Evolutionary conservation across 2,797 vertebrate species (phyloP), one percentile per base, ranked within the genome.

Genomic region (Danio aesculapii): DNA sequence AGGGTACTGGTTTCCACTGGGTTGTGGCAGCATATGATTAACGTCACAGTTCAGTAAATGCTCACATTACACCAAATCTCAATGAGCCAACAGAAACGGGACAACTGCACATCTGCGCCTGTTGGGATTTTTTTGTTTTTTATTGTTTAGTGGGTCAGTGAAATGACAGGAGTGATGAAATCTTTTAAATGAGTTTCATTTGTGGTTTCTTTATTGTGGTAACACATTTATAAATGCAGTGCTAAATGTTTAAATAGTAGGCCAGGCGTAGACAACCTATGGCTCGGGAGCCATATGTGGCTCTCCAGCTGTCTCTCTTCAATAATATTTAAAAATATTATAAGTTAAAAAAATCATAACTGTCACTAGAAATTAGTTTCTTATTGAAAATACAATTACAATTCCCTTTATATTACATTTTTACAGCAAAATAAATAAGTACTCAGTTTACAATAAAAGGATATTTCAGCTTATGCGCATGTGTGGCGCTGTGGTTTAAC

Each of bases 41-140:
- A 80, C 39, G 21, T 41, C 57, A 47, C 52, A 63, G 17, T 74
- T 83, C 61, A 69, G 2, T 46, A 44, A 62, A 52, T 0, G 4
- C 47, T 69, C 70, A 62, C 39, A 59, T 46, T 66, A 73, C 19
- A 30, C 9, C n/a, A 14, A 61, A 78, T 78, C 74, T 64, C 66
- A 76, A 30, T 14, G 13, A 55, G 52, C 21, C 73, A 68, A 47
- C 57, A 69, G 2, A n/a, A 44, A 17, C 63, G 9, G 14, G 52
- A 50, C 58, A 61, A 44, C 55, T 68, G 39, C 19, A 81, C 44
- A 66, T 46, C 62, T 77, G 62, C 3, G 4, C 12, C 13, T 44
- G 57, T 19, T 47, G 46, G 19, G n/a, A 17, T 17, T 43, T 57
- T 14, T 8, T 41, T 8, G 39, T 53, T 41, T 30, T 30, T 30